phyloP scores from a whole-genome alignment of 2,888 invertebrate genomes.

The Phasia obesa region DNA sequence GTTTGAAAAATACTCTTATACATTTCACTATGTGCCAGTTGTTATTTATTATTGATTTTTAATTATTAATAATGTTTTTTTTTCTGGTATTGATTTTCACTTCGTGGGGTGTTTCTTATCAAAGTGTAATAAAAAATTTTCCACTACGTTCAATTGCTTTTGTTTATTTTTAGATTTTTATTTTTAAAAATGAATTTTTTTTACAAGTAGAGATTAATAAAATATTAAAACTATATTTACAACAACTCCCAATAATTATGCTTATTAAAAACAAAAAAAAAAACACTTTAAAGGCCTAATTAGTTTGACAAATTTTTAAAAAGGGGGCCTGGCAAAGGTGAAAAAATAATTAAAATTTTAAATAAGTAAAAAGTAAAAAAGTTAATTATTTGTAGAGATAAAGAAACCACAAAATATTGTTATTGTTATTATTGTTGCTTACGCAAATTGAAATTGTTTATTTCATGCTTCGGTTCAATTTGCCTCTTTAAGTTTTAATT shows the following conservation, averaged over 20 bases:
- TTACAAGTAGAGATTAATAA: slow-evolving; percentile 27
- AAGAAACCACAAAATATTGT: neutral
- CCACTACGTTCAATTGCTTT: slow-evolving; percentile 54
- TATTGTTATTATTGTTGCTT: slow-evolving; percentile 38
- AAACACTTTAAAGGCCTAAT: neutral
- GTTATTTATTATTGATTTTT: slow-evolving; percentile 53
- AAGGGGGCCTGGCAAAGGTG: slow-evolving; percentile 43
- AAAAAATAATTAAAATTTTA: neutral
- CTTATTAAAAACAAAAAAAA: neutral
- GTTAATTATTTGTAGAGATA: neutral
- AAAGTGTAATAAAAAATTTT: slow-evolving; percentile 65
- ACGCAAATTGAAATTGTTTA: slow-evolving; percentile 38
- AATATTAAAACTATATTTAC: too few relatives aligned
- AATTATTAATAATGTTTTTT: slow-evolving; percentile 31
- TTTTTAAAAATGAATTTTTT: slow-evolving; percentile 24
- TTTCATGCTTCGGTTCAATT: slow-evolving; percentile 10
- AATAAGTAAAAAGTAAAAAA: neutral
- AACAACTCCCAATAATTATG: slow-evolving; percentile 22
- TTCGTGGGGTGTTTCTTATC: slow-evolving; percentile 69
- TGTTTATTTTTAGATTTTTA: slow-evolving; percentile 53
- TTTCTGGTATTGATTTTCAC: slow-evolving; percentile 19
- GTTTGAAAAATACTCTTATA: neutral
- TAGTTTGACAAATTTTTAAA: neutral
- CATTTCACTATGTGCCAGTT: slow-evolving; percentile 6
- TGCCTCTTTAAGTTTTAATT: neutral